Evolutionary conservation across 2,888 invertebrate genomes (phyloP), one percentile per base, ranked within the genome.

Genomic region (Urechis unicinctus): DNA sequence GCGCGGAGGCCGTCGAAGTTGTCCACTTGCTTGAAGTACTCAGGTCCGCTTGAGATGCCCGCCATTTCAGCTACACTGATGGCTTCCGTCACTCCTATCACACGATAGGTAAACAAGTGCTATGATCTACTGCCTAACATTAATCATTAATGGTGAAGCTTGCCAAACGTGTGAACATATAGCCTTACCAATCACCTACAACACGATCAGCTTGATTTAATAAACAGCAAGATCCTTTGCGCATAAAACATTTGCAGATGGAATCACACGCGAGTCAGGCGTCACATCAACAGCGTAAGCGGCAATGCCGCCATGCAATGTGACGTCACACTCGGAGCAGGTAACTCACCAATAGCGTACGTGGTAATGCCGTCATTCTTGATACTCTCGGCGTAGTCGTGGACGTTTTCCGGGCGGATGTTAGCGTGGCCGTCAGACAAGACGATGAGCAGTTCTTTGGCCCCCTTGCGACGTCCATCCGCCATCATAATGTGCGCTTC

Each of bases 351-450:
- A 9, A 47, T 47, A n/a, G 53, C 17, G n/a, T 48, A 53, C 6
- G 29, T 47, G 5, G 47, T 47, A 9, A 44, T 44, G 28, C 29
- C 53, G 6, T 30, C 26, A 4, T 46, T 6, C 6, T 28, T 25
- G 31, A 5, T 6, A 6, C 26, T 13, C 5, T 30, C 24, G 9
- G 53, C 53, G 30, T 53, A 6, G 5, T 6, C 4, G 46, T 5
- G 17, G 28, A 41, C 41, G 5, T 17, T 53, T n/a, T 47, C 53
- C 17, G 26, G 9, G 9, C 46, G 30, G 25, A 53, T 47, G 47
- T 53, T 53, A 17, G 53, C 28, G 6, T 29, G 6, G n/a, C 53
- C 53, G 31, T 53, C 53, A 5, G 46, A 48, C 5, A 53, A 5
- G 9, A 53, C 53, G 17, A 53, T 29, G n/a, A 28, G 46, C n/a